Evolutionary conservation across 1,140 invertebrate genomes (phyloP).

Genomic region (Drosophila neocordata): DNA sequence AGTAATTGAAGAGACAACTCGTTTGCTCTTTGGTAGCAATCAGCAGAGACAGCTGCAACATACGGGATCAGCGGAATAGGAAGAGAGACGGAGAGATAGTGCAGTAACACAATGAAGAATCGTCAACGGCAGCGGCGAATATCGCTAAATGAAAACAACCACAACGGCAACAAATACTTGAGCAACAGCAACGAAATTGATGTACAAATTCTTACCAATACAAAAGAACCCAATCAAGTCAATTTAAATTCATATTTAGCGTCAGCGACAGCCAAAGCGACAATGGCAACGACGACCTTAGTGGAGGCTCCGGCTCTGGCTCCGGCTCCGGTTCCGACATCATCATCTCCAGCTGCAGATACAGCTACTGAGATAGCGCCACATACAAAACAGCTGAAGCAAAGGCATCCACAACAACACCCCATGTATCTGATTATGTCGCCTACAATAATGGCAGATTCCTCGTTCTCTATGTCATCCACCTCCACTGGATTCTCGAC

Average conservation of each 20-base stretch:
- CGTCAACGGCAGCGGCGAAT: slow-evolving; percentile 52
- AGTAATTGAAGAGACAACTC: slow-evolving; percentile 60
- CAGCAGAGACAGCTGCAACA: slow-evolving; percentile 51
- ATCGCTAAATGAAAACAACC: slow-evolving; percentile 66
- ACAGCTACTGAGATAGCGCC: slow-evolving; percentile 41
- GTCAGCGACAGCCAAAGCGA: slow-evolving; percentile 25
- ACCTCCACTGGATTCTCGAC: not conserved
- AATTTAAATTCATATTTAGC: slow-evolving; percentile 78
- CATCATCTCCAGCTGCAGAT: slow-evolving; percentile 19
- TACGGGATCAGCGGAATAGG: slow-evolving; percentile 12
- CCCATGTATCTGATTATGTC: slow-evolving; percentile 44
- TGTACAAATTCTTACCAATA: slow-evolving; percentile 80
- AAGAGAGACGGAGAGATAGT: slow-evolving; percentile 20
- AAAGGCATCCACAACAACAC: slow-evolving; percentile 38
- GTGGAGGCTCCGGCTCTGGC: slow-evolving; percentile 49
- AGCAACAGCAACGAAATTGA: slow-evolving; percentile 44
- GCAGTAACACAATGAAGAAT: slow-evolving; percentile 66
- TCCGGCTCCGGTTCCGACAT: slow-evolving; percentile 27
- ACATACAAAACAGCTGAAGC: slow-evolving; percentile 24
- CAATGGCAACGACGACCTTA: slow-evolving; percentile 49
- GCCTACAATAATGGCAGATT: slow-evolving; percentile 37
- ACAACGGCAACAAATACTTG: slow-evolving; percentile 51
- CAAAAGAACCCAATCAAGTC: slow-evolving; percentile 78
- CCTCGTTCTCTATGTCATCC: slow-evolving; percentile 4
- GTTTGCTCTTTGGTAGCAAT: slow-evolving; percentile 50